phyloP scores from a whole-genome alignment of 2,888 invertebrate species.

The Tholera decimalis region DNA sequence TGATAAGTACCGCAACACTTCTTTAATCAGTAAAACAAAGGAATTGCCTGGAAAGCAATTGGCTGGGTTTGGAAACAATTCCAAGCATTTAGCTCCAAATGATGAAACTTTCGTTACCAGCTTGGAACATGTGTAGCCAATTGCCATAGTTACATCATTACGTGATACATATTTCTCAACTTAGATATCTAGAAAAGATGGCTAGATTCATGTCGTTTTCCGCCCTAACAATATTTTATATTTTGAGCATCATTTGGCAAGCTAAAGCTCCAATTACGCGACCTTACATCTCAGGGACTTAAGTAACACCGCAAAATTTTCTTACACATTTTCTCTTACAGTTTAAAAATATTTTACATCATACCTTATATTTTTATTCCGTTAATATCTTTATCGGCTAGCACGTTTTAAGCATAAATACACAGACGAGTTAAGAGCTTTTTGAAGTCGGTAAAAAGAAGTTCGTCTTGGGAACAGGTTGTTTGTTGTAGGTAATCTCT shows the following conservation, averaged over 20 bases:
- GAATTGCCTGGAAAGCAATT: too few species aligned
- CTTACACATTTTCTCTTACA: background rate
- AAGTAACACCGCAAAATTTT: background rate
- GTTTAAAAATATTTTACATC: background rate
- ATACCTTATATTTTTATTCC: background rate
- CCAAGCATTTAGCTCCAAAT: constrained; percentile 26
- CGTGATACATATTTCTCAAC: constrained; percentile 40
- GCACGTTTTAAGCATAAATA: too few species aligned
- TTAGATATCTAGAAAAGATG: constrained; percentile 8
- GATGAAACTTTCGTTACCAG: constrained; percentile 42
- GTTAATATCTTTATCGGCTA: background rate
- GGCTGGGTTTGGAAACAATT: constrained; percentile 32
- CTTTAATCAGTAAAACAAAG: background rate
- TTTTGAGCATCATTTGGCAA: background rate
- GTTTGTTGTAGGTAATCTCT: background rate
- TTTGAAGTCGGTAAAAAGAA: too few species aligned
- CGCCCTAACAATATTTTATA: constrained; percentile 13
- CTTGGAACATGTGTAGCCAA: constrained; percentile 53
- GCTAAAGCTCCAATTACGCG: constrained; percentile 18
- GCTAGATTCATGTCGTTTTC: background rate
- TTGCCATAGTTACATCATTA: constrained; percentile 31
- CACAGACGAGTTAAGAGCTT: too few species aligned
- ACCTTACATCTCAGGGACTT: background rate
- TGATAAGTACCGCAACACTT: constrained; percentile 1
- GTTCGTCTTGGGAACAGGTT: too few species aligned